Evolutionary conservation across 1,140 invertebrate species (phyloP), one percentile per base, ranked within the genome.

Genomic region (Scaptomyza hsui): DNA sequence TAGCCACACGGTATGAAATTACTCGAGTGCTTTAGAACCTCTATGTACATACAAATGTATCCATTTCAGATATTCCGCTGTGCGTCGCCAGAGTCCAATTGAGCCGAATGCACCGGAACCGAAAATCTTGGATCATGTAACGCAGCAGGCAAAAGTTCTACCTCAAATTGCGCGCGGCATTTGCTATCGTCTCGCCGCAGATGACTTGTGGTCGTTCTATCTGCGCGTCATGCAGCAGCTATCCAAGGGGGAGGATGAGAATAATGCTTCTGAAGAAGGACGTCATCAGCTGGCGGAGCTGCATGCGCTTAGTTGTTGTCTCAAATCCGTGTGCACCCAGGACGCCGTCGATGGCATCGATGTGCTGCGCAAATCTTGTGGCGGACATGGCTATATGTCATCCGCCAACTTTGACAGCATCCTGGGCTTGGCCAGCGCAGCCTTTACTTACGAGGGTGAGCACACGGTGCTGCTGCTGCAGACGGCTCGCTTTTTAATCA

Each of bases 371-470:
- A 92, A 97, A 60, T 92, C 97, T 5, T 99, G 98, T 92, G 98
- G 98, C 19, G 98, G 98, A 3, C 98, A 99, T 89, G 98, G 98
- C 6, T 99, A 97, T 92, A 96, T 97, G 93, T 93, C 94, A 1
- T 94, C 95, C 16, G 96, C 96, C 77, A 97, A 96, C 90, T 93
- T 99, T 37, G 97, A 97, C 13, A 92, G 94, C 57, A 95, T 95
- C 16, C 98, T 97, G 90, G 95, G 95, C 2, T 86, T 95, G 56
- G 94, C 95, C 4, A 96, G 96, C 0, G 97, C 97, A 4, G 94
- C 95, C 49, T 97, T 96, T 90, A 99, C 97, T 4, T 99, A 99
- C 90, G 98, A 99, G 92, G 98, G 98, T 9, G 97, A 99, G 92
- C 98, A 98, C 89, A 98, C 97, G 0, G 97, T 99, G 15, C 92